Base-by-base conservation (phyloP, 2,113 vertebrate genomes). In the Aptenodytes patagonicus region DNA sequence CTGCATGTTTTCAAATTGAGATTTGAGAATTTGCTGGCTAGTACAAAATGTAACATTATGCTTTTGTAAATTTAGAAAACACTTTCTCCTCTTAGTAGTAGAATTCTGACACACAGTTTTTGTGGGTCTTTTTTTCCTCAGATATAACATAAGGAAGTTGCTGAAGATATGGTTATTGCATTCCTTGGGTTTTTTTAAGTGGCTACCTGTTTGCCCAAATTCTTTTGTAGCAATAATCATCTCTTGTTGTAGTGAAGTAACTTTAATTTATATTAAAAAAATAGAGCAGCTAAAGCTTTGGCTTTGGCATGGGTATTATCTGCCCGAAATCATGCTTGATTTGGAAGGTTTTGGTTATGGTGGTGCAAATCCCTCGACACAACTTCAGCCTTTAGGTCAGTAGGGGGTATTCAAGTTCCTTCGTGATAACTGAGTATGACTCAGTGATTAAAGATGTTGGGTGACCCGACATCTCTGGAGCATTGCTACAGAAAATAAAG, bases 401-500 rank as follows among this genome's bases (percentile, higher is more conserved):
- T 13, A 89, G 49, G 83, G 86, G n/a, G 82, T 72, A 95, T 52
- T 91, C 18, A 89, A 85, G 44, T 42, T 66, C 44, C 40, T 84
- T 87, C 5, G 1, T 52, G 61, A 89, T 61, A 95, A 89, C 70
- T 49, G 44, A 84, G 36, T 28, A 65, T 71, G 83, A 81, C 26
- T 79, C 11, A 7, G 58, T 83, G 68, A 96, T 90, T 95, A 95
- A 96, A 91, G 83, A 85, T 72, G 47, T 71, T 4, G 46, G 19
- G 51, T 90, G 62, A 79, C 86, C 22, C 19, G 24, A 83, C 52
- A 90, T 52, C n/a, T 88, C 79, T 68, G 57, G 81, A 95, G 66
- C 60, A 69, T 16, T 32, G 90, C 62, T 91, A 79, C 3, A 7
- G 77, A 94, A 95, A 91, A 96, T 78, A 96, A 87, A 93, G 66